Base-by-base conservation (phyloP, 2,888 invertebrate species). In the Torymus tubicola region DNA sequence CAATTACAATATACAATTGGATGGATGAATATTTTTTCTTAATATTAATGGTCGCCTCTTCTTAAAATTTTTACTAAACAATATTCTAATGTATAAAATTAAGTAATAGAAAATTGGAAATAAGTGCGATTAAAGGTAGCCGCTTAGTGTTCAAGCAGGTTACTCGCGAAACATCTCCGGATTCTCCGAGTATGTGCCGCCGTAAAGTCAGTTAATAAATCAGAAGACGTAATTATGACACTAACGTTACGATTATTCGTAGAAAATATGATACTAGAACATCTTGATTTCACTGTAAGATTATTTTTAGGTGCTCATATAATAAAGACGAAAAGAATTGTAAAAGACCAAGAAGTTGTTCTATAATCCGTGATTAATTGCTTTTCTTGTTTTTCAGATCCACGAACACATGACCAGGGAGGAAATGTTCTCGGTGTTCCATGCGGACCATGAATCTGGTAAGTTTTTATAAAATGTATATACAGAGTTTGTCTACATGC, bases 331-430 rank as follows among this genome's bases (percentile, higher is more conserved):
- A 73, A 18, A 60, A 70, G 18, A 61, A 53, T 42, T 64, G 42
- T 2, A 21, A 61, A 42, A 8, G 8, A 42, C 42, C 42, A 42
- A 42, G 8, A 8, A 42, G 42, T 42, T 8, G 8, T 42, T 42
- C 42, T 42, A 16, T 65, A 72, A 80, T 52, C 31, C 11, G 31
- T 14, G 21, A 78, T 78, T 57, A 78, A 67, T 65, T 21, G 11
- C 1, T 73, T 77, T 65, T 73, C 16, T 63, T 53, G n/a, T 72
- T 64, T 60, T 94, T 72, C 95, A 97, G 97, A 94, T 97, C 89
- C 97, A 97, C 93, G 95, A 95, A 92, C 95, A 95, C 90, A 97
- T 97, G 97, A 95, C 96, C 85, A 91, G 93, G 88, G 95, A 96
- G 83, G 97, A 97, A 92, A 92, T 97, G 88, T 93, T 93, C 90